Conservation (phyloP, 2,113 vertebrate genomes). For the Oryzias celebensis region DNA sequence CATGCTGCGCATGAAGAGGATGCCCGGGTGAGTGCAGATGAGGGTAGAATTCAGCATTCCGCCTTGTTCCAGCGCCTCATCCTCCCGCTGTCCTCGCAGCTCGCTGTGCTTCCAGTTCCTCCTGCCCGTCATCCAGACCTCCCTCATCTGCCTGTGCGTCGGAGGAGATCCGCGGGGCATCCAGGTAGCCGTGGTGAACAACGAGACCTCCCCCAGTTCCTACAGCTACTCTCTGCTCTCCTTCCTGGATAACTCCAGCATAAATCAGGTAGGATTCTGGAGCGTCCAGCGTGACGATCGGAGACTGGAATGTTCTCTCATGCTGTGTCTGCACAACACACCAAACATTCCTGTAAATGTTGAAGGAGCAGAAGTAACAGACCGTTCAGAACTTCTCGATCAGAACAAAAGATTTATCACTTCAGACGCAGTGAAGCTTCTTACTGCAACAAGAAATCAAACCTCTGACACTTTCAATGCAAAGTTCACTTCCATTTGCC, state of each 20-base stretch:
- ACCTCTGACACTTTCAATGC: no score
- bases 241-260: slow-evolving; percentile 77
- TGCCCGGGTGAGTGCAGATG: slow-evolving; percentile 69
- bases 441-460: no score
- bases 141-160: slow-evolving; percentile 79
- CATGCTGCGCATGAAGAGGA: slow-evolving; percentile 78
- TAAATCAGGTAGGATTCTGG: slow-evolving; percentile 67
- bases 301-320: no score
- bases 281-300: no score
- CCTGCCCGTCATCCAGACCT: slow-evolving; percentile 81
- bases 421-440: no score
- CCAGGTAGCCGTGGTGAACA: slow-evolving; percentile 79
- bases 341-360: no score
- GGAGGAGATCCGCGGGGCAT: slow-evolving; percentile 76
- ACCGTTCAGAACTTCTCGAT: no score
- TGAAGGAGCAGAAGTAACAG: no score
- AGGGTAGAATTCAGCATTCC: background rate
- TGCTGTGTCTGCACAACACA: no score
- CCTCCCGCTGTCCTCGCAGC: slow-evolving; percentile 39
- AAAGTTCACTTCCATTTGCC: no score
- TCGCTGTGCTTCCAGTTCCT: slow-evolving; percentile 83
- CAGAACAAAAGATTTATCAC: no score
- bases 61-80: background rate
- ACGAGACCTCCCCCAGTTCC: slow-evolving; percentile 68
- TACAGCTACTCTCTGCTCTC: slow-evolving; percentile 71